phyloP scores from a whole-genome alignment of 2,113 vertebrate species.

The Pomatostomus ruficeps region DNA sequence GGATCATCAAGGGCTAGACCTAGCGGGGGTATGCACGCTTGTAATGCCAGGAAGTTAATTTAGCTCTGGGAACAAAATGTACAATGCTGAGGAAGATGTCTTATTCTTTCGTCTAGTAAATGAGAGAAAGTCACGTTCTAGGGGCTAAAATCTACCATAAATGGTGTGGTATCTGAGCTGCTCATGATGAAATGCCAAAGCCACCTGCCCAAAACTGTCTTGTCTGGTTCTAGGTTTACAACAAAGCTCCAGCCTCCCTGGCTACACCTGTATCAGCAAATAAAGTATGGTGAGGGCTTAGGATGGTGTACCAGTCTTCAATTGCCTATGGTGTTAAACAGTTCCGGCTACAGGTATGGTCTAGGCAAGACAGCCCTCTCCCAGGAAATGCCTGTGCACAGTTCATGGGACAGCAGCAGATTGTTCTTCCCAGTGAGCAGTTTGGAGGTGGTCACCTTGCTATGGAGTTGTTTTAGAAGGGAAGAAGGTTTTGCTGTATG shows the following conservation, averaged over 20 bases:
- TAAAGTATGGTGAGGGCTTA: neutral
- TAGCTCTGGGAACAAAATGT: constrained; percentile 13
- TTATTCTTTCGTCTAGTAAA: neutral
- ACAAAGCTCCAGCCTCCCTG: neutral
- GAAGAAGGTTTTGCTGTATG: neutral
- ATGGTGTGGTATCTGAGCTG: neutral
- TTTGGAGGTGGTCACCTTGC: neutral
- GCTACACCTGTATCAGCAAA: neutral
- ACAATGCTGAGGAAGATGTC: neutral
- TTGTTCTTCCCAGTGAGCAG: neutral
- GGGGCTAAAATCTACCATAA: neutral
- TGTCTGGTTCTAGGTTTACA: neutral
- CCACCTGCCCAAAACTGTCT: neutral
- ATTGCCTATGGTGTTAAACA: neutral
- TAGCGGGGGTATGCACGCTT: neutral
- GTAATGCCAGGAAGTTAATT: constrained; percentile 23
- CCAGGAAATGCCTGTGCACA: neutral
- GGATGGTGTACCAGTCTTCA: neutral
- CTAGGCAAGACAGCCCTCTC: neutral
- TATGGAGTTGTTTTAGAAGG: neutral
- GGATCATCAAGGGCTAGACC: constrained; percentile 16
- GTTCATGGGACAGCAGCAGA: neutral
- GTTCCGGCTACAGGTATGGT: neutral
- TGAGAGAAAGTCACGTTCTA: neutral
- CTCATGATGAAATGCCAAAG: neutral